Conservation (phyloP, 2,888 invertebrate genomes). For the Hermodice carunculata region DNA sequence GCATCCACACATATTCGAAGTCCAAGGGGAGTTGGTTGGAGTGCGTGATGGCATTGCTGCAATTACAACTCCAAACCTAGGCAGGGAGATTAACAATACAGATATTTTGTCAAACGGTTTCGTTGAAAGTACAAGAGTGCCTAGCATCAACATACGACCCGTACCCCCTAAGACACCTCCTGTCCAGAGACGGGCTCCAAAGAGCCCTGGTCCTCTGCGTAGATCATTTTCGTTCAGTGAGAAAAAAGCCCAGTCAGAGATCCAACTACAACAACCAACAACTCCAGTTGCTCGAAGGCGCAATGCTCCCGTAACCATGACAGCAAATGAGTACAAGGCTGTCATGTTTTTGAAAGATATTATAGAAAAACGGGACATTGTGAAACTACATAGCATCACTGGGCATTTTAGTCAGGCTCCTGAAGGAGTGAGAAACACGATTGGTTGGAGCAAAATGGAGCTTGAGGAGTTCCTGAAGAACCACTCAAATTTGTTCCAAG, state of each 20-base stretch:
- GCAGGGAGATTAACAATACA: background rate
- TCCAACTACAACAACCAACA: background rate
- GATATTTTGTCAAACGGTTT: slow-evolving; percentile 13
- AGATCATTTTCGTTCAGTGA: slow-evolving; percentile 37
- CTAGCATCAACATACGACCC: background rate
- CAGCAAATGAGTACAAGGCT: slow-evolving; percentile 69
- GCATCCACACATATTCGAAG: slow-evolving; percentile 69
- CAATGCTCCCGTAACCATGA: slow-evolving; percentile 65
- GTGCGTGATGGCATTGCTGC: slow-evolving; percentile 53
- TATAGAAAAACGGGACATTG: slow-evolving; percentile 64
- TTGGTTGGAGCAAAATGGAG: slow-evolving; percentile 67
- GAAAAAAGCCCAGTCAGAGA: slow-evolving; percentile 24
- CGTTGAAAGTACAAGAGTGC: background rate
- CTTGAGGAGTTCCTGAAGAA: slow-evolving; percentile 65
- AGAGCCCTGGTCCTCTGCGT: slow-evolving; percentile 24
- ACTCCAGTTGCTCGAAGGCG: slow-evolving; percentile 20
- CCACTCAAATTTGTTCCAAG: slow-evolving; percentile 64
- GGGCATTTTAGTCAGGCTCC: slow-evolving; percentile 64
- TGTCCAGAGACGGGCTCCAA: slow-evolving; percentile 30
- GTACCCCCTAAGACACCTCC: slow-evolving; percentile 39
- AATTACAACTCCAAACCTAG: slow-evolving; percentile 23
- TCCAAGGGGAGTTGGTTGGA: slow-evolving; percentile 67
- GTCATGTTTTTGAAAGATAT: slow-evolving; percentile 69
- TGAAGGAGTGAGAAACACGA: slow-evolving; percentile 65
- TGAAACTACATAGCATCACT: slow-evolving; percentile 60